Conservation (phyloP, 2,113 vertebrate species). For the Caloenas nicobarica region DNA sequence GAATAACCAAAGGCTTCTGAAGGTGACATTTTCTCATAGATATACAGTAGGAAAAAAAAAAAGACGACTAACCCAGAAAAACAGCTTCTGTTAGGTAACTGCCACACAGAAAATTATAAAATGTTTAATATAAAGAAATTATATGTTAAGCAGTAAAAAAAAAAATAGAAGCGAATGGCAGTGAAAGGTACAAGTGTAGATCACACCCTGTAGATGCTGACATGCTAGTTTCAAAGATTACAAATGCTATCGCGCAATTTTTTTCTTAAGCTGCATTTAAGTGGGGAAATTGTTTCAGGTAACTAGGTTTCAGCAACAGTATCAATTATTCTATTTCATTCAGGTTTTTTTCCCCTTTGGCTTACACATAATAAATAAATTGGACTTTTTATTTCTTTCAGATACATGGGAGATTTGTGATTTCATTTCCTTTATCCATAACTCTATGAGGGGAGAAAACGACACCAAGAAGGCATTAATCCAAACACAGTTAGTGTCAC, state of each 20-base stretch:
- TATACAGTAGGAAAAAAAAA: background rate
- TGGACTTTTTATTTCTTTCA: background rate
- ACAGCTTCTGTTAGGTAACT: background rate
- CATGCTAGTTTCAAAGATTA: background rate
- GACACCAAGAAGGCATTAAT: constrained; percentile 30
- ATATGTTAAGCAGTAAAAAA: background rate
- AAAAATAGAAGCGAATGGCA: background rate
- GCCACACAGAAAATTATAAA: background rate
- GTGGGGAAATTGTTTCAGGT: background rate
- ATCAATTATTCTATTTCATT: background rate
- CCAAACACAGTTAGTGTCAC: constrained; percentile 22
- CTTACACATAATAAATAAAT: background rate
- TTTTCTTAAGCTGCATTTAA: background rate
- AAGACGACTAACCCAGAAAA: background rate
- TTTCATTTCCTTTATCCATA: constrained; percentile 23
- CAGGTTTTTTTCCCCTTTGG: background rate
- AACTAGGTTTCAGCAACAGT: background rate
- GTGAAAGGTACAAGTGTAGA: background rate
- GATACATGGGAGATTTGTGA: background rate
- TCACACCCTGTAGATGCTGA: background rate
- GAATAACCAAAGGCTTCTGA: background rate
- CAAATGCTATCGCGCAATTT: background rate
- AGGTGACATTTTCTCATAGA: background rate
- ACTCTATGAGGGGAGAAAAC: background rate
- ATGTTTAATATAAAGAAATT: background rate